phyloP scores from a whole-genome alignment of 2,888 invertebrate genomes.

The Agrochola litura region DNA sequence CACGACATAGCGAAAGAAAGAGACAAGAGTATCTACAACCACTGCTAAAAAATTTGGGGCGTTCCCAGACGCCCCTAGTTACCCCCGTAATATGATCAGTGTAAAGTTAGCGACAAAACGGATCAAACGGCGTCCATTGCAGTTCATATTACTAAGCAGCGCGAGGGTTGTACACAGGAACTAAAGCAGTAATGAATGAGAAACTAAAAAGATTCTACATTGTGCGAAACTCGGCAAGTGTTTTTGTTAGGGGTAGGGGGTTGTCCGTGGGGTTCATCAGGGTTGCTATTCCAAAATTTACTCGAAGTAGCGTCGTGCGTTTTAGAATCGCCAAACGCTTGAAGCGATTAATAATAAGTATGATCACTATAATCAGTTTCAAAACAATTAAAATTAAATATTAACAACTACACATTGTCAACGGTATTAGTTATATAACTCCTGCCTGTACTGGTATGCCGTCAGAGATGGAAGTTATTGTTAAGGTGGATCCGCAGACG shows the following conservation, averaged over 20 bases:
- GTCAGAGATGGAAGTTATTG: background rate
- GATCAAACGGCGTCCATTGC: slow-evolving; percentile 50
- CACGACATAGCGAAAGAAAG: slow-evolving; percentile 78
- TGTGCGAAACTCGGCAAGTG: slow-evolving; percentile 12
- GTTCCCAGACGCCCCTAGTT: slow-evolving; percentile 75
- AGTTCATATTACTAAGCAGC: slow-evolving; percentile 21
- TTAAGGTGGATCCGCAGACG: background rate
- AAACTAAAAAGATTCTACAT: slow-evolving; percentile 31
- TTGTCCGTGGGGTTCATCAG: slow-evolving; percentile 24
- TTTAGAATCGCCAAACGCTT: slow-evolving; percentile 48
- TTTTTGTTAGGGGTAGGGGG: slow-evolving; percentile 30
- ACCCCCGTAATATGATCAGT: slow-evolving; percentile 63
- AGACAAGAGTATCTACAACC: slow-evolving; percentile 78
- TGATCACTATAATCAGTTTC: too few species aligned
- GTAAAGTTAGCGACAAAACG: slow-evolving; percentile 49
- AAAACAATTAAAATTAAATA: background rate
- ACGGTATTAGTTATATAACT: background rate
- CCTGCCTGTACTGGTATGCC: background rate
- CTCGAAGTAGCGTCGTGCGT: slow-evolving; percentile 36
- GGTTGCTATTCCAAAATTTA: slow-evolving; percentile 46
- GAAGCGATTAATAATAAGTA: slow-evolving; percentile 11
- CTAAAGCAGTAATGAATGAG: slow-evolving; percentile 55
- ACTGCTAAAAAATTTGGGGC: slow-evolving; percentile 77
- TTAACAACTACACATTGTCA: background rate
- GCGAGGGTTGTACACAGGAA: slow-evolving; percentile 19